Conservation (phyloP, 2,888 invertebrate genomes). For the Lasius platythorax region DNA sequence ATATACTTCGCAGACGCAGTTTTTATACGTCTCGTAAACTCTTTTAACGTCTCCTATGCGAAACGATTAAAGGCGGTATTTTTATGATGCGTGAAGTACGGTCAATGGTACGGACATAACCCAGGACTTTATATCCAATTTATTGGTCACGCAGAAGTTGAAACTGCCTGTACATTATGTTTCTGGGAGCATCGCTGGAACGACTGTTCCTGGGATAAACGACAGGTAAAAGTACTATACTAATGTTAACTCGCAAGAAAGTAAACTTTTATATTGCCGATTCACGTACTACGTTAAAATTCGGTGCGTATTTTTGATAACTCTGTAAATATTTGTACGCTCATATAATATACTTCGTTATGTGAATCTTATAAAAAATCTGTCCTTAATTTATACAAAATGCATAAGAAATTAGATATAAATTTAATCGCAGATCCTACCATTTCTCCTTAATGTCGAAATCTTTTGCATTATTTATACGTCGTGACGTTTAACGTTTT, state of each 20-base stretch:
- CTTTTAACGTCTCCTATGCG: slow-evolving; percentile 62
- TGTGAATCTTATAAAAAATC: not conserved
- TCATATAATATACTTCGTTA: not conserved
- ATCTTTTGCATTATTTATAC: not conserved
- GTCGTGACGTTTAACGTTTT: not conserved
- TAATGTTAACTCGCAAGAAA: slow-evolving; percentile 6
- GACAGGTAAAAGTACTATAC: slow-evolving; percentile 30
- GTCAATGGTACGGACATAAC: slow-evolving; percentile 46
- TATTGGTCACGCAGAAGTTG: slow-evolving; percentile 60
- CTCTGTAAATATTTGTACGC: not conserved
- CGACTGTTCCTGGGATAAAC: slow-evolving; percentile 60
- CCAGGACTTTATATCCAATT: slow-evolving; percentile 64
- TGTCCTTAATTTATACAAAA: not conserved
- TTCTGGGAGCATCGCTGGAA: slow-evolving; percentile 27
- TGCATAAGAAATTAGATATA: not conserved
- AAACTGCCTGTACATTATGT: slow-evolving; percentile 59
- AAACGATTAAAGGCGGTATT: slow-evolving; percentile 67
- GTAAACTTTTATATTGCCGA: slow-evolving; percentile 40
- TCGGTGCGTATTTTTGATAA: not conserved
- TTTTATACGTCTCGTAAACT: slow-evolving; percentile 72
- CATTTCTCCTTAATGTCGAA: not conserved
- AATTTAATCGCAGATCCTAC: not conserved
- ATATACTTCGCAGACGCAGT: slow-evolving; percentile 31
- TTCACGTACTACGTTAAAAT: slow-evolving; percentile 28
- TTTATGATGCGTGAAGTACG: slow-evolving; percentile 61